phyloP scores from a whole-genome alignment of 2,888 invertebrate genomes.

The Pyrrhosoma nymphula region DNA sequence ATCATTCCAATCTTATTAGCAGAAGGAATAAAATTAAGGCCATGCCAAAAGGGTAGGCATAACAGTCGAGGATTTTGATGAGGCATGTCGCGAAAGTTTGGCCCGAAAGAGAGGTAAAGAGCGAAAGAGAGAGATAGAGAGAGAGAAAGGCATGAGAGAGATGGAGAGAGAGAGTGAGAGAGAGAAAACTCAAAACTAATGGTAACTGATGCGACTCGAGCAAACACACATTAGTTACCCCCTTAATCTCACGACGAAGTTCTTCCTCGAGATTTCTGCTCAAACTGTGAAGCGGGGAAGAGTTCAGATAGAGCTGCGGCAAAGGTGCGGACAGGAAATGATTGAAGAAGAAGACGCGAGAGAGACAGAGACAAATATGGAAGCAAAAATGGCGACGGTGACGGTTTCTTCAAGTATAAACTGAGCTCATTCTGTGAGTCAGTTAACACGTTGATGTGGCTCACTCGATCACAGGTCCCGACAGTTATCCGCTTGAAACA shows the following conservation, averaged over 20 bases:
- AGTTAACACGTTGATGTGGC: too few species aligned
- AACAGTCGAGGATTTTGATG: neutral
- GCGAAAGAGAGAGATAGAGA: neutral
- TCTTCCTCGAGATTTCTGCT: neutral
- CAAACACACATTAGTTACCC: constrained; percentile 32
- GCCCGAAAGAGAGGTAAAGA: neutral
- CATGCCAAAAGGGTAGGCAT: neutral
- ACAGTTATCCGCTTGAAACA: too few species aligned
- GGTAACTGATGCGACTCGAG: constrained; percentile 26
- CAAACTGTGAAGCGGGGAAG: neutral
- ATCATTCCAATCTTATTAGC: constrained; percentile 39
- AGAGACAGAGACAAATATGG: too few species aligned
- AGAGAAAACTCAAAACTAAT: constrained; percentile 17
- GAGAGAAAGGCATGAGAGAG: neutral
- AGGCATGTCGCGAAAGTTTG: constrained; percentile 16
- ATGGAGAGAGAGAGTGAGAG: neutral
- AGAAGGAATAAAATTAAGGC: neutral
- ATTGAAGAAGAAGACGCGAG: too few species aligned
- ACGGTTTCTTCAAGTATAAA: too few species aligned
- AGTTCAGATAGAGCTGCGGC: too few species aligned
- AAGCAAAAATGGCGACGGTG: too few species aligned
- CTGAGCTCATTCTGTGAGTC: too few species aligned
- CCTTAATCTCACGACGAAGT: neutral
- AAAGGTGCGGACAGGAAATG: too few species aligned
- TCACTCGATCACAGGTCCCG: too few species aligned